Evolutionary conservation across 2,797 vertebrate species (phyloP).

Genomic region (Liparis tanakae): DNA sequence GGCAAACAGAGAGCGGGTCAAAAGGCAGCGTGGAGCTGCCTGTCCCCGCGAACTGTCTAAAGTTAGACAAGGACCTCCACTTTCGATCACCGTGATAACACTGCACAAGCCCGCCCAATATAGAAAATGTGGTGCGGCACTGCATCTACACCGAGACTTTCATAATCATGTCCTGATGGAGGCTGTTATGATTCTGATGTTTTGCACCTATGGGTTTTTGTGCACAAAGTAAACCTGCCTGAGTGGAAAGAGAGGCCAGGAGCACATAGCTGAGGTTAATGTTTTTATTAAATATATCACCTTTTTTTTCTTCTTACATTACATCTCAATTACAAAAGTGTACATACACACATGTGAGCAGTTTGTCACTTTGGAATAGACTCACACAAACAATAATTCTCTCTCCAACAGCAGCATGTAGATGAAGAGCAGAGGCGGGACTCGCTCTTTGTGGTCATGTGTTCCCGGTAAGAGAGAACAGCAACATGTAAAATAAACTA

Average conservation of each 20-base stretch:
- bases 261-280: conserved; percentile 67
- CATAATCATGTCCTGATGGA: conserved; percentile 48
- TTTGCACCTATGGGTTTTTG: conserved; percentile 35
- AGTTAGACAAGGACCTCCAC: conserved; percentile 77
- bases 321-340: conserved; percentile 81
- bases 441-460: conserved; percentile 69
- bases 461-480: conserved; percentile 70
- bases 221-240: conserved; percentile 16
- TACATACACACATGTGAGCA: conserved; percentile 75
- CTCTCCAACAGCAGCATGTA: conserved; percentile 79
- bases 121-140: conserved; percentile 49
- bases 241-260: conserved; percentile 35
- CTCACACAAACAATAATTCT: conserved; percentile 62
- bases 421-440: conserved; percentile 53
- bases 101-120: conserved; percentile 56
- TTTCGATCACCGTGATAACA: conserved; percentile 77
- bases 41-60: conserved; percentile 67
- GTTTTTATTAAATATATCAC: conserved; percentile 85
- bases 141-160: conserved; percentile 48
- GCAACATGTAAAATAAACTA: conserved; percentile 56
- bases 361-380: conserved; percentile 81
- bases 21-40: conserved; percentile 72
- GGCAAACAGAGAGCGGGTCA: conserved; percentile 83
- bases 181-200: conserved; percentile 36
- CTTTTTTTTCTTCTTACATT: conserved; percentile 70